Base-by-base conservation (phyloP, 2,113 vertebrate genomes). In the Cynoglossus semilaevis region DNA sequence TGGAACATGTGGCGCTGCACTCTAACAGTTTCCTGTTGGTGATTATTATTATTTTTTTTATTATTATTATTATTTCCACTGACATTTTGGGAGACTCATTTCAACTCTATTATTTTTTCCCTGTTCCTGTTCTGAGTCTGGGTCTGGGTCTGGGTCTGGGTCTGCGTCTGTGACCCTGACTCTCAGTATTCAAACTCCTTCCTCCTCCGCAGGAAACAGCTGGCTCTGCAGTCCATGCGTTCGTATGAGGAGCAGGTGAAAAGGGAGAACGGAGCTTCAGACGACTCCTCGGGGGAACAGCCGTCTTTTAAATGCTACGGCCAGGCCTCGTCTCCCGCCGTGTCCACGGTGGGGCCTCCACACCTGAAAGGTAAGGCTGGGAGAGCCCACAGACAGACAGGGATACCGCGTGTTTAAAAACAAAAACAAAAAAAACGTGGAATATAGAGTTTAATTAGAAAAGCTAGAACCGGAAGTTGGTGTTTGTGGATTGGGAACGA, bases 221-320 rank as follows among this genome's bases (percentile, higher is more conserved):
- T 99, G 88, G 95, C 95, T 14, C 90, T 99, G 63, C 96, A 99
- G 56, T 98, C 96, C 70, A 96, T 99, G 88, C 85, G 97, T 15
- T 94, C 94, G 5, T 98, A 94, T 6, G 96, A 99, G 7, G 95
- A 98, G 64, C 92, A 96, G 43, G 95, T 96, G 87, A 97, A 96
- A 54, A 98, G 96, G 72, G 96, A 98, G 58, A 93, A 91, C 1
- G 93, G 92, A 16, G 94, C 94, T 36, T 98, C 97, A 0, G 96
- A 99, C 5, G 96, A 99, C 59, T 99, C 97, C 45, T 98, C 97
- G 0, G 95, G 94, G 0, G 96, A 99, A 56, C 96, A 98, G 76
- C 89, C 93, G 0, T 86, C 95, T 45, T 96, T 96, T 81, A 96
- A 91, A 79, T 94, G 95, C 67, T 98, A 96, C 0, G 93, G 92